Percentiles rank a stretch among this genome's conserved stretches.
phyloP scores from a whole-genome alignment of 2,113 vertebrate species.

The Choloepus hoffmanni region DNA sequence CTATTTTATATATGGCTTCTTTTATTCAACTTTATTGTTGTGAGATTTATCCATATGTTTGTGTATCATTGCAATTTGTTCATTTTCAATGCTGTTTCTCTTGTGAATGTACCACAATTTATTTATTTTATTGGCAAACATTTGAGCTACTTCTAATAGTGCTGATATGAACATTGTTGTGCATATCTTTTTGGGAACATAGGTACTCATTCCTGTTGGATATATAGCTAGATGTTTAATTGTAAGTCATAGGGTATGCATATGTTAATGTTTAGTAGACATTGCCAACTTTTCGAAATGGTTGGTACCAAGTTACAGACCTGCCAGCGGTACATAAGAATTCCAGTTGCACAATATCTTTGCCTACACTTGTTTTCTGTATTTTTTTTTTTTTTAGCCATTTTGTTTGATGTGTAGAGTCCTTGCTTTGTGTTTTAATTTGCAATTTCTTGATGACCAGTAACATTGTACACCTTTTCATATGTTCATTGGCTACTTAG shows the following conservation, averaged over 20 bases:
- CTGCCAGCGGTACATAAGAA: neutral
- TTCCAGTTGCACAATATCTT: neutral
- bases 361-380: neutral
- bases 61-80: neutral
- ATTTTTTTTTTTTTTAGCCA: neutral
- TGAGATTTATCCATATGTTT: neutral
- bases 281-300: neutral
- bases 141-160: neutral
- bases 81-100: constrained; percentile 6
- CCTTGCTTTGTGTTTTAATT: neutral
- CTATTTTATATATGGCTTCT: neutral
- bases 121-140: neutral
- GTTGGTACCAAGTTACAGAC: neutral
- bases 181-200: neutral
- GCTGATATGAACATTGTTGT: neutral
- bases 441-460: neutral
- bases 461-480: neutral
- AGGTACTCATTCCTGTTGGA: neutral
- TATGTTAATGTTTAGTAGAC: neutral
- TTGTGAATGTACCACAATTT: neutral
- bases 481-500: neutral
- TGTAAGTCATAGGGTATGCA: neutral
- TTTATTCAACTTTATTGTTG: constrained; percentile 1
- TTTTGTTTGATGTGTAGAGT: neutral
- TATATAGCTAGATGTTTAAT: neutral